Evolutionary conservation across 2,888 invertebrate genomes (phyloP).

Genomic region (Muscina levida): DNA sequence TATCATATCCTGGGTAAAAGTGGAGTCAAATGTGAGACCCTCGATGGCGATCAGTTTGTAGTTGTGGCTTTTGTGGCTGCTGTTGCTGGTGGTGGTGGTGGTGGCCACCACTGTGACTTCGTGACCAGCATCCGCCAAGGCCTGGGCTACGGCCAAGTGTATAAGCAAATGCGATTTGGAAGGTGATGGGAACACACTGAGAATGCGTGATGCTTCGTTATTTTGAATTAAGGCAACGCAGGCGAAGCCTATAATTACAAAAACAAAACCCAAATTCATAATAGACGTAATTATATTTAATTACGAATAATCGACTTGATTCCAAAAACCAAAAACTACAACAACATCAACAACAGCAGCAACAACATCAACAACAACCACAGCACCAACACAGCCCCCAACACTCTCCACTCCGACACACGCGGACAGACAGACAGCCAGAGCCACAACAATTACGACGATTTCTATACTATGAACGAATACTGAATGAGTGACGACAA

Average conservation of each 20-base stretch:
- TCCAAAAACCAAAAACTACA: too few species aligned
- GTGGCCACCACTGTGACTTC: constrained; percentile 60
- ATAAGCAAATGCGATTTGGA: constrained; percentile 68
- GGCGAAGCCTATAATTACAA: constrained; percentile 38
- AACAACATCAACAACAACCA: neutral
- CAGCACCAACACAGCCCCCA: neutral
- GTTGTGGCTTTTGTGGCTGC: constrained; percentile 69
- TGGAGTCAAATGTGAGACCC: constrained; percentile 31
- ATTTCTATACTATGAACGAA: neutral
- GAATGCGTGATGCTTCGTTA: constrained; percentile 57
- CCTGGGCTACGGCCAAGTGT: constrained; percentile 66
- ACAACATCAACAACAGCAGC: constrained; percentile 12
- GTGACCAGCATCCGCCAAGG: constrained; percentile 68
- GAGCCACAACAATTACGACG: neutral
- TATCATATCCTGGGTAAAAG: constrained; percentile 53
- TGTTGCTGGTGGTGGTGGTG: neutral
- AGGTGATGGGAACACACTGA: constrained; percentile 62
- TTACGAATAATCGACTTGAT: constrained; percentile 35
- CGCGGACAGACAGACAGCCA: constrained; percentile 5
- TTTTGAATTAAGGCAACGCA: constrained; percentile 37
- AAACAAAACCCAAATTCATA: constrained; percentile 39
- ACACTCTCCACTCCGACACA: neutral
- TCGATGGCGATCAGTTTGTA: constrained; percentile 65
- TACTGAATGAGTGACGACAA: constrained; percentile 11
- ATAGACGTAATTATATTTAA: constrained; percentile 38